These are phyloP conservation scores for Smutsia gigantea DNA, from an alignment of 2,797 vertebrate genomes.

Conservation along the genomic window DNA sequence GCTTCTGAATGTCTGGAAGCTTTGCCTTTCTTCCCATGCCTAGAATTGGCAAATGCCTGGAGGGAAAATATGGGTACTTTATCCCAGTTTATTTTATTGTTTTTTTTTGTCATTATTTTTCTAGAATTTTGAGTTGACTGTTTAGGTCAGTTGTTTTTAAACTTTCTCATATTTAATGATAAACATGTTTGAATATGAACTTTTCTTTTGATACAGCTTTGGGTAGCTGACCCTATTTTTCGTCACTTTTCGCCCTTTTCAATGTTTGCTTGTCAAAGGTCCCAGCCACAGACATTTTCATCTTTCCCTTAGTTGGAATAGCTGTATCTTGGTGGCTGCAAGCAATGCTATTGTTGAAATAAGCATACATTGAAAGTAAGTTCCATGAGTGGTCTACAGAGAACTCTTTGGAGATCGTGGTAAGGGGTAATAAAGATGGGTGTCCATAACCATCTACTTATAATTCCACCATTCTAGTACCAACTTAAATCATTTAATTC, in stretches of 20 bases:
- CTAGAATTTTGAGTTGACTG: slow-evolving; percentile 3
- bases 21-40: neutral
- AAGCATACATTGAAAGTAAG: neutral
- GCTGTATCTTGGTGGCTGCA: neutral
- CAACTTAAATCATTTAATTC: neutral
- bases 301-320: neutral
- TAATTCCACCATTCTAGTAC: neutral
- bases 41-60: neutral
- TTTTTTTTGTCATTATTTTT: neutral
- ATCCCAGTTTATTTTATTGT: neutral
- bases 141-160: slow-evolving; percentile 25
- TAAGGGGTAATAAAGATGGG: neutral
- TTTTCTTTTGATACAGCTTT: neutral
- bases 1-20: neutral
- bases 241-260: neutral
- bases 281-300: neutral
- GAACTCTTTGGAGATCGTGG: neutral
- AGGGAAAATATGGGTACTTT: neutral
- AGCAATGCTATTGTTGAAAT: neutral
- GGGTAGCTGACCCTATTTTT: neutral
- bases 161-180: neutral
- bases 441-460: neutral
- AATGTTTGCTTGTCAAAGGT: neutral
- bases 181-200: neutral
- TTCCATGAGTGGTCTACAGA: neutral